These are phyloP conservation scores for Pseudotriccus pelzelni DNA, from an alignment of 2,797 vertebrate species.

Conservation along the genomic window DNA sequence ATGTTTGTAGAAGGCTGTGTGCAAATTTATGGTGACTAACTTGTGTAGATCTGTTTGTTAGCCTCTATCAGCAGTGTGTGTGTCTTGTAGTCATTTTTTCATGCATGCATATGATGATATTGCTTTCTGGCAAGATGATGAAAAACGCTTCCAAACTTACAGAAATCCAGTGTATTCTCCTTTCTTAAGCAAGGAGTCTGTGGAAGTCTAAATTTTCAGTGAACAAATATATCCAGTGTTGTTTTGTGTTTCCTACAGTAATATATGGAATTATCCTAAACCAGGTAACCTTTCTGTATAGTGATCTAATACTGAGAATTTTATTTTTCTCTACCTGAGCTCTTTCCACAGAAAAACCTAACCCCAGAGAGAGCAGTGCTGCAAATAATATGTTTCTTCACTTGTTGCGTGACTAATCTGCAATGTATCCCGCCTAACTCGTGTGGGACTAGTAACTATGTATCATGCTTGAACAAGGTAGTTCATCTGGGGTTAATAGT, in stretches of 20 bases:
- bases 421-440: conserved; percentile 23
- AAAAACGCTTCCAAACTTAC: neutral
- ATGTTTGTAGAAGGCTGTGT: neutral
- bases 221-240: neutral
- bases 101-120: rapidly evolving
- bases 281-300: neutral
- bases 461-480: conserved; percentile 36
- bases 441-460: conserved; percentile 40
- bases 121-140: neutral
- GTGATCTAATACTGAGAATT: neutral
- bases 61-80: neutral
- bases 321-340: neutral
- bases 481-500: conserved; percentile 37
- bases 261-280: neutral
- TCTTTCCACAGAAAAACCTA: neutral
- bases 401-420: conserved; percentile 40
- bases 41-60: neutral
- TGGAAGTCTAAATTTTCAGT: neutral
- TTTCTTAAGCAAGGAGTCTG: neutral
- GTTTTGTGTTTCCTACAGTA: neutral
- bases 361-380: neutral
- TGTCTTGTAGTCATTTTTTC: neutral
- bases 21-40: neutral
- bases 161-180: neutral
- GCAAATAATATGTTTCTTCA: conserved; percentile 4